phyloP scores from a whole-genome alignment of 2,113 vertebrate species.

The Cyanoderma ruficeps region DNA sequence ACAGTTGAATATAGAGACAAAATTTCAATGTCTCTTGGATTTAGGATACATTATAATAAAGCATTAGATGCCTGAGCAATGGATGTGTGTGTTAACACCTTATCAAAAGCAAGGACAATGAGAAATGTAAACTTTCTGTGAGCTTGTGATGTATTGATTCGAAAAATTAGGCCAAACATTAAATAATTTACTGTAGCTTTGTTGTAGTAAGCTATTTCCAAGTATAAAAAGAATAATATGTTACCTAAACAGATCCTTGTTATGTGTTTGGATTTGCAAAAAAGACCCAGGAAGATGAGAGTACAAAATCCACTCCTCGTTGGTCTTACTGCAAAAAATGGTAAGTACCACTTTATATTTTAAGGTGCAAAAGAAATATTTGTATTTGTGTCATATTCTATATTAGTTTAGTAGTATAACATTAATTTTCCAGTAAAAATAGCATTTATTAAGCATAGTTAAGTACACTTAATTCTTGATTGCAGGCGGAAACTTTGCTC shows the following conservation, averaged over 20 bases:
- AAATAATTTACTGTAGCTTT: background rate
- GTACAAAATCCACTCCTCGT: constrained; percentile 61
- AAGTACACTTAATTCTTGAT: background rate
- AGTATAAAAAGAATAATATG: background rate
- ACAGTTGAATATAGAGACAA: background rate
- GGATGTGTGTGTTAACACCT: background rate
- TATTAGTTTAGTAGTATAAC: background rate
- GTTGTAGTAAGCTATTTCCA: background rate
- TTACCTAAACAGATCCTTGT: background rate
- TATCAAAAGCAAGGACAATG: background rate
- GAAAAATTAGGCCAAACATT: background rate
- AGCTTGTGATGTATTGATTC: background rate
- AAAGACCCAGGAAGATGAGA: constrained; percentile 37
- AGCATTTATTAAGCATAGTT: background rate
- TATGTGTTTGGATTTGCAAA: constrained; percentile 31
- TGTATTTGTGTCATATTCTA: background rate
- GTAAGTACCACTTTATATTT: background rate
- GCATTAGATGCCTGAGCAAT: background rate
- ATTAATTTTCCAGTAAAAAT: background rate
- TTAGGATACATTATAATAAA: background rate
- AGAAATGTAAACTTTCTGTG: background rate
- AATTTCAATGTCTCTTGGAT: background rate
- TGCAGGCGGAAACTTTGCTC: background rate
- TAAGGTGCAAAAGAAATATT: background rate
- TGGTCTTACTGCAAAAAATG: constrained; percentile 57